Conservation (phyloP, 2,797 vertebrate species). For the Sternarchorhynchus goeldii region DNA sequence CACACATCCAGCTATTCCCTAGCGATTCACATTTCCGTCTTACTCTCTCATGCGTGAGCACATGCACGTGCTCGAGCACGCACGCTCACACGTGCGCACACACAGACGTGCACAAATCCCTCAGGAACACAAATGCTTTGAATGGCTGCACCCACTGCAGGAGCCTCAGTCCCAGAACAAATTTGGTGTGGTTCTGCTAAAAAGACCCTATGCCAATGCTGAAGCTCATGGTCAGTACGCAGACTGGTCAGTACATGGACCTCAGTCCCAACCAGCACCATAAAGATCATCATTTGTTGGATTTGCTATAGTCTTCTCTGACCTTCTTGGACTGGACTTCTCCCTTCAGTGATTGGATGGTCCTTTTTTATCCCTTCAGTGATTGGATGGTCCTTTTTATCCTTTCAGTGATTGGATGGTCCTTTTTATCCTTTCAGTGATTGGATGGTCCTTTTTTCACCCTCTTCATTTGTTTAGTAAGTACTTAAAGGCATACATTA, state of each 20-base stretch:
- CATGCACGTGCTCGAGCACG: too few species aligned
- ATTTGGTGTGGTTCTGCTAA: background rate
- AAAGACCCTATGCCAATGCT: too few species aligned
- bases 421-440: background rate
- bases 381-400: too few species aligned
- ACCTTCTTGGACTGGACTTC: too few species aligned
- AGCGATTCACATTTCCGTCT: background rate
- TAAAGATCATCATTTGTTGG: background rate
- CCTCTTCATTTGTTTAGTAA: background rate
- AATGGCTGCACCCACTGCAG: slow-evolving; percentile 4
- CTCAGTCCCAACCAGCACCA: too few species aligned
- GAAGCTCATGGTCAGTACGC: too few species aligned
- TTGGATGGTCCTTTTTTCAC: background rate
- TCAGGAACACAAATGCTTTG: slow-evolving; percentile 17
- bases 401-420: background rate
- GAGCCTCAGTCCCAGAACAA: background rate
- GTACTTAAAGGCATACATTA: background rate
- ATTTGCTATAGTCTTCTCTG: background rate
- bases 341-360: too few species aligned
- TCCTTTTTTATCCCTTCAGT: too few species aligned
- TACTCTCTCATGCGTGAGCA: background rate
- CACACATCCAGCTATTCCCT: slow-evolving; percentile 15
- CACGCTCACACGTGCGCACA: background rate
- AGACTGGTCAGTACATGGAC: background rate
- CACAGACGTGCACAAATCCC: background rate